Conservation (phyloP, 2,113 vertebrate genomes). For the Alouatta palliata region DNA sequence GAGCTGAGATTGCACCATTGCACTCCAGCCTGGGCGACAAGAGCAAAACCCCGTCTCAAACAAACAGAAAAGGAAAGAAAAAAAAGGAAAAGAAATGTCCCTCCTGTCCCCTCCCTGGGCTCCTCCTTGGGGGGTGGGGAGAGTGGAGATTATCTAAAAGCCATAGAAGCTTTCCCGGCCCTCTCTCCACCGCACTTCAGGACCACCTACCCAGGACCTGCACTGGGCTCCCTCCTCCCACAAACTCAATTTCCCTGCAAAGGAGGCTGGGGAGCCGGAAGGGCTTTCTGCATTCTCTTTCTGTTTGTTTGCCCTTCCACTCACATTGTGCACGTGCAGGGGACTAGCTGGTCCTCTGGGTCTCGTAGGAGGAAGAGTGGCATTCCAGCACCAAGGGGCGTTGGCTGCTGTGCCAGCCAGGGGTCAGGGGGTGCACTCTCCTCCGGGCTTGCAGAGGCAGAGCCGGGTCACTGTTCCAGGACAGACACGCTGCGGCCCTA, state of each 20-base stretch:
- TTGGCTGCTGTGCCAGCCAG: background rate
- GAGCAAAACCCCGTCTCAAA: background rate
- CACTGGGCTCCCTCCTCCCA: background rate
- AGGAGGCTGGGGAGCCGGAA: background rate
- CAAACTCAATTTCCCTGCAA: background rate
- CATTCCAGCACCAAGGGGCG: background rate
- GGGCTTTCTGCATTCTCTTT: background rate
- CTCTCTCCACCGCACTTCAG: background rate
- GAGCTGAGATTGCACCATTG: background rate
- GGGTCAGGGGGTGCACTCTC: accelerated
- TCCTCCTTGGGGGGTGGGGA: background rate
- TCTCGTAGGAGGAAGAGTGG: no score
- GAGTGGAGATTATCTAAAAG: background rate
- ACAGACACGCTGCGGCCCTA: background rate
- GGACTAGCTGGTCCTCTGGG: background rate
- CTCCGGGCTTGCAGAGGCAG: background rate
- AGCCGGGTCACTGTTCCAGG: background rate
- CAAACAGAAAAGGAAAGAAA: background rate
- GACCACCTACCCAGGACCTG: slow-evolving; percentile 30
- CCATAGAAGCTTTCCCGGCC: background rate
- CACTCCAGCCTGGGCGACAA: background rate
- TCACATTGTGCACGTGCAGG: background rate
- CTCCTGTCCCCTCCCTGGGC: background rate
- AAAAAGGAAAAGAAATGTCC: background rate
- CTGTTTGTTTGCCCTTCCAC: background rate